Conservation (phyloP, 2,113 vertebrate genomes). For the Oxyura jamaicensis region DNA sequence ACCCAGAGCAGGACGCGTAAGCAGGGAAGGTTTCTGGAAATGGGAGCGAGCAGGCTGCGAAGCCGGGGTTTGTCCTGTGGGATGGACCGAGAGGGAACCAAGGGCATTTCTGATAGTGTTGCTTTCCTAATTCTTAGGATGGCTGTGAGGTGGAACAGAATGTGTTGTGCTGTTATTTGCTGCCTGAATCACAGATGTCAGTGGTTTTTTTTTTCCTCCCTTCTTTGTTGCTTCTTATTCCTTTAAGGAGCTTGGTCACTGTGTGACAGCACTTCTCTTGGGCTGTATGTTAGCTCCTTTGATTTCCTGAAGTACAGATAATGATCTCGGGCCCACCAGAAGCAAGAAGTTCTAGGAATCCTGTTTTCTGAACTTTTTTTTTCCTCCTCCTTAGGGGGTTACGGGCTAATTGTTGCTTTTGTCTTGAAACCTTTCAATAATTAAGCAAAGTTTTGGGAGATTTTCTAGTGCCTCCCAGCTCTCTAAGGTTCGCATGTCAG, state of each 20-base stretch:
- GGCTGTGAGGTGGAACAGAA: neutral
- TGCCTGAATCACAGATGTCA: neutral
- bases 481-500: neutral
- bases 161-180: neutral
- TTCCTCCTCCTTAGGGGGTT: neutral
- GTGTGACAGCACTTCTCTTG: neutral
- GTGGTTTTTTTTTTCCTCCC: no score
- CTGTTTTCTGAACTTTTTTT: neutral
- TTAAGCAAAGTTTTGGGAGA: neutral
- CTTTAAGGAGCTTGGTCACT: neutral
- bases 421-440: neutral
- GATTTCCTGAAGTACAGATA: neutral
- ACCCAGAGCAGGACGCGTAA: accelerated
- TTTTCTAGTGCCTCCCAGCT: neutral
- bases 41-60: accelerated
- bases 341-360: neutral
- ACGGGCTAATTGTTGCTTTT: neutral
- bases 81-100: neutral
- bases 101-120: neutral
- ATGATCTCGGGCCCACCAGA: neutral
- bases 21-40: neutral
- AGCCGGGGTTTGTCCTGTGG: neutral
- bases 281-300: neutral
- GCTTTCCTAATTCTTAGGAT: neutral
- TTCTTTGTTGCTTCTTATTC: neutral